Evolutionary conservation across 2,888 invertebrate species (phyloP), one percentile per base, ranked within the genome.

Genomic region (Gasteruption jaculator): DNA sequence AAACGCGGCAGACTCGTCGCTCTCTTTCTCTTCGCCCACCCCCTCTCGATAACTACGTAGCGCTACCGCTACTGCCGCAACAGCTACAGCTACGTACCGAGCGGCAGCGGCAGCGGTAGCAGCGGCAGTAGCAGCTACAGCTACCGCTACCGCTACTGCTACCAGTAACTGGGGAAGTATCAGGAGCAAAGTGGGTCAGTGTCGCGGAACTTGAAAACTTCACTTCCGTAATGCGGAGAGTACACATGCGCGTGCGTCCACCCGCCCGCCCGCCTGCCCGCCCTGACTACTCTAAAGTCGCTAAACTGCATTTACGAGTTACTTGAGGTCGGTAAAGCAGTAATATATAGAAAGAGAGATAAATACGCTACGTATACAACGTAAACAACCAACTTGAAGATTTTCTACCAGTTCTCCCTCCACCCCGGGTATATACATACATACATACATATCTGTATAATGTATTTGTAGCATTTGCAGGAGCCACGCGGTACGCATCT

Each of bases 151-250:
- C 33, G 38, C 38, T 38, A 21, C 16, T 29, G 39, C 25, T 30
- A 40, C n/a, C n/a, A n/a, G n/a, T n/a, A n/a, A n/a, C 11, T 8
- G 10, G 42, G 44, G 37, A 49, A 60, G 60, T 58, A 58, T 56
- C 53, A 49, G 46, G 51, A 58, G 58, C 54, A 66, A 68, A 68
- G 67, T 69, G 66, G 68, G 68, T 69, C 68, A 68, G 67, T 68
- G 68, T 69, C 68, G 66, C 61, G 64, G 66, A 68, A 68, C 68
- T 68, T 67, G 68, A 68, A 69, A 69, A 69, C 65, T 68, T 68
- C 57, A 63, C 67, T 68, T 67, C 67, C 67, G 68, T 68, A 68
- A 68, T 68, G 64, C 61, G 64, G 58, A 31, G 52, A 45, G 40
- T 34, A 33, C 26, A 32, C 22, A 30, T 22, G 38, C 5, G 12